Base-by-base conservation (phyloP, 2,113 vertebrate genomes). In the Pituophis catenifer region DNA sequence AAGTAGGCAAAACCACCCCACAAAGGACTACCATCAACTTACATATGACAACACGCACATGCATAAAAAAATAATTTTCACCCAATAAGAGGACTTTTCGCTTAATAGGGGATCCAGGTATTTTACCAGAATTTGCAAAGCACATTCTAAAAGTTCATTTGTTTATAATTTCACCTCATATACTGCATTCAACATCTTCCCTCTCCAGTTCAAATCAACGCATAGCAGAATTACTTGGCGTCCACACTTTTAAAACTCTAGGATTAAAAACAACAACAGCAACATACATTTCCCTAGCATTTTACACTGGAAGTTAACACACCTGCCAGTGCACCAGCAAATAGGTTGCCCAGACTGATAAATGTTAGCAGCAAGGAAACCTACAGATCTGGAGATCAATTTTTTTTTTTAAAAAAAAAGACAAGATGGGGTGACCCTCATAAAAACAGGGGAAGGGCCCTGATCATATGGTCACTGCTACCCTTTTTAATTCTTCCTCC, bases 321-420 rank as follows among this genome's bases (percentile, higher is more conserved):
- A 48, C 4, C 44, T 33, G 94, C 93, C 94, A 96, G 96, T 96
- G 95, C 95, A 97, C 96, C 96, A 97, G 92, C 93, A 93, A 96
- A 96, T 87, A 94, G n/a, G 92, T 91, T 94, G 93, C 87, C 89
- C 94, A 86, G 95, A 92, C 90, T 94, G 95, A 54, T 26, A 54
- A 88, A 96, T 96, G 96, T 21, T 38, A 81, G 33, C 7, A 21
- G 17, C 70, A 81, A 38, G 17, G 8, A 8, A 8, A 21, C 8
- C 33, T 81, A 38, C 33, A 8, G 13, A 21, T 38, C 70, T 17
- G n/a, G n/a, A 75, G 12, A 38, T 38, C 38, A 38, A 1, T 1
- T 38, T 38, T 38, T 38, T 38, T 38, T 38, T 38, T 38, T 38
- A 38, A 65, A 13, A 70, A 70, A 33, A n/a, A 12, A 33, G 29